Evolutionary conservation across 1,140 invertebrate genomes (phyloP).

Genomic region (Brachionus calyciflorus): DNA sequence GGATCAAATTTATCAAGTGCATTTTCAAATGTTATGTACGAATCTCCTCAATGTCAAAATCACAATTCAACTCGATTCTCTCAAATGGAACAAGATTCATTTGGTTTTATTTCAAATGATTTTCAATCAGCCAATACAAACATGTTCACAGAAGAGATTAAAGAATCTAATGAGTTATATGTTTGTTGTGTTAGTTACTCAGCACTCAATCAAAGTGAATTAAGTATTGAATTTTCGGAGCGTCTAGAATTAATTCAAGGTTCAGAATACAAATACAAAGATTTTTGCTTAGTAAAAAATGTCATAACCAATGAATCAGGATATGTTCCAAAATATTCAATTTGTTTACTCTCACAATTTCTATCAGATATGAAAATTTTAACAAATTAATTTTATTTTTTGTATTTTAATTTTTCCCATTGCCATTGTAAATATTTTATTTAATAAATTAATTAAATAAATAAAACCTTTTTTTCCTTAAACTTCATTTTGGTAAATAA

Average conservation of each 20-base stretch:
- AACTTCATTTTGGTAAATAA: too few species aligned
- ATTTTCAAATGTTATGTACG: background rate
- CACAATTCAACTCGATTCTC: background rate
- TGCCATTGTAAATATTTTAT: too few species aligned
- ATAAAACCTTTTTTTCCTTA: too few species aligned
- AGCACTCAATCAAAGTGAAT: background rate
- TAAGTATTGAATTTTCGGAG: background rate
- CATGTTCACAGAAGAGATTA: too few species aligned
- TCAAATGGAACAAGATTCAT: background rate
- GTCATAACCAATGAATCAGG: background rate
- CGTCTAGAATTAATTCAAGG: background rate
- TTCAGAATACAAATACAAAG: background rate
- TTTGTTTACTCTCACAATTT: background rate
- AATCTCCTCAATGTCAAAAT: background rate
- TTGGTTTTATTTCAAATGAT: background rate
- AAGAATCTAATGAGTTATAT: background rate
- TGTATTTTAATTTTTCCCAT: too few species aligned
- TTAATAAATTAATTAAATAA: too few species aligned
- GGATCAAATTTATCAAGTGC: background rate
- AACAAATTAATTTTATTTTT: background rate
- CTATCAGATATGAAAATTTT: background rate
- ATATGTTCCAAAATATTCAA: background rate
- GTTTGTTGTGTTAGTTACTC: background rate
- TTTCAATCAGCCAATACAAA: background rate
- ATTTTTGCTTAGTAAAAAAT: background rate